Conservation (phyloP, 2,888 invertebrate genomes). For the Mayetiola destructor region DNA sequence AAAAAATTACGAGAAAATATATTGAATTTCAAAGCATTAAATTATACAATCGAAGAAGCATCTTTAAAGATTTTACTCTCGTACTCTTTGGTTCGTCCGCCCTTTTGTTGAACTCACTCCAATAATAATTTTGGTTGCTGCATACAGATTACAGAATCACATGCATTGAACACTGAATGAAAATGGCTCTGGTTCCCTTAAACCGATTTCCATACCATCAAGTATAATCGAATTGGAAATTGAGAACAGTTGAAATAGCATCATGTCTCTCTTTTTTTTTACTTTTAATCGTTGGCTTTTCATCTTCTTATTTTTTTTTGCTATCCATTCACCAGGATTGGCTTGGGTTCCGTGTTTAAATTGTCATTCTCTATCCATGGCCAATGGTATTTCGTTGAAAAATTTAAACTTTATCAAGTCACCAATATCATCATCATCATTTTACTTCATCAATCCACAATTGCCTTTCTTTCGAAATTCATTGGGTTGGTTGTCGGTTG, state of each 20-base stretch:
- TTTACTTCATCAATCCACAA: no score
- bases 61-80: constrained; percentile 5
- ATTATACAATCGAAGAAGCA: background rate
- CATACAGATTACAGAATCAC: no score
- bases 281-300: constrained; percentile 3
- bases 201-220: constrained; percentile 7
- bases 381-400: no score
- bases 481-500: background rate
- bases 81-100: background rate
- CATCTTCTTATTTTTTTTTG: no score
- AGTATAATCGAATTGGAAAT: constrained; percentile 9
- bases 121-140: no score
- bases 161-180: no score
- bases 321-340: no score
- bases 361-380: no score
- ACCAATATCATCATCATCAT: no score
- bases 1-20: background rate
- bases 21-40: background rate
- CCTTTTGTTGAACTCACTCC: background rate
- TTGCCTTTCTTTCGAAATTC: constrained; percentile 4
- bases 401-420: no score
- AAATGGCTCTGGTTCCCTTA: background rate
- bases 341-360: no score
- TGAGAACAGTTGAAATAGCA: constrained; percentile 14
- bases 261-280: constrained; percentile 15